Conservation (phyloP, 2,113 vertebrate genomes). For the Pimephales promelas region DNA sequence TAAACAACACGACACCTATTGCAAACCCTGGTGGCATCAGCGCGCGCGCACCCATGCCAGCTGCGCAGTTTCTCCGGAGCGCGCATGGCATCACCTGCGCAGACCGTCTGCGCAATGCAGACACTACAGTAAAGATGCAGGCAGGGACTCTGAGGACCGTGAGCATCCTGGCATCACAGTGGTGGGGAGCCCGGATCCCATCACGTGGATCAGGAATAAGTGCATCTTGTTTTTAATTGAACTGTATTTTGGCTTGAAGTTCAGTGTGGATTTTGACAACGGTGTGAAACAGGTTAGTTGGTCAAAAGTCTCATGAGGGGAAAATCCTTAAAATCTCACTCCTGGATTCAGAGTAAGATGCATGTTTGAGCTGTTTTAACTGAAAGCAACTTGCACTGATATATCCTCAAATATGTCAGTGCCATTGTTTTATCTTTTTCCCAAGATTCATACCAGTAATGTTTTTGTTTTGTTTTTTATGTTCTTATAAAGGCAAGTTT, state of each 20-base stretch:
- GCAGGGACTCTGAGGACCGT: constrained; percentile 31
- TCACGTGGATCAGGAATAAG: constrained; percentile 68
- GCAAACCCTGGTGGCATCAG: neutral
- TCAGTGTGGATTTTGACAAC: constrained; percentile 62
- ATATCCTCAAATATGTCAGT: too few species aligned
- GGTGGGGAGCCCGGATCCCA: constrained; percentile 64
- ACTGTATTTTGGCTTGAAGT: constrained; percentile 53
- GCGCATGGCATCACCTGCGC: constrained; percentile 13
- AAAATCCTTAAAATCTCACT: neutral
- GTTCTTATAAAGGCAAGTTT: too few species aligned
- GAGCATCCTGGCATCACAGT: constrained; percentile 55
- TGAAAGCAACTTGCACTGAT: too few species aligned
- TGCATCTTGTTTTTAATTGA: constrained; percentile 48
- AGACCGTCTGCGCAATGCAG: constrained; percentile 47
- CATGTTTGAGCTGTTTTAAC: too few species aligned
- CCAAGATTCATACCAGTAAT: too few species aligned
- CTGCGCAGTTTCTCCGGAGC: neutral
- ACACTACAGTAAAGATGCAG: constrained; percentile 50
- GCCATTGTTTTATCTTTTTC: too few species aligned
- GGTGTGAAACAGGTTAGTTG: constrained; percentile 39
- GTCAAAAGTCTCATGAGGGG: neutral
- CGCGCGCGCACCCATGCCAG: neutral
- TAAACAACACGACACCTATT: neutral
- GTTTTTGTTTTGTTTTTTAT: too few species aligned
- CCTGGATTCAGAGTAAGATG: too few species aligned